Conservation (phyloP, 2,113 vertebrate species). For the Glaucomys volans region DNA sequence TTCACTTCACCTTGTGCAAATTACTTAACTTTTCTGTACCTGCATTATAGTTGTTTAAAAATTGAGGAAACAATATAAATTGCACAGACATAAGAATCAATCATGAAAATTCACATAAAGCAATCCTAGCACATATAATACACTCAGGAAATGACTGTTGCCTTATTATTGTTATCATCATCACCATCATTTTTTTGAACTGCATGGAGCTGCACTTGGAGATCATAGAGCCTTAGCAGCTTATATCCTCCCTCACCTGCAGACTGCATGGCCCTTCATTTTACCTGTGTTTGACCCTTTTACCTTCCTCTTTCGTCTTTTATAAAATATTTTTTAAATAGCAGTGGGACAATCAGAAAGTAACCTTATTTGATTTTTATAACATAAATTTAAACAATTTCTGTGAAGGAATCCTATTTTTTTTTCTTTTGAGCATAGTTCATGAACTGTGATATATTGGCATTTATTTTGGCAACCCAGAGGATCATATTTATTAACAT, state of each 20-base stretch:
- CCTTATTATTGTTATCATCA: background rate
- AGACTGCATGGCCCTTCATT: background rate
- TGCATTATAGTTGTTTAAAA: background rate
- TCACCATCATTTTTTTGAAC: background rate
- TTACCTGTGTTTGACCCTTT: background rate
- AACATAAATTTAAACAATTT: background rate
- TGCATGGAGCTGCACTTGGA: background rate
- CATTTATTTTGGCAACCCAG: background rate
- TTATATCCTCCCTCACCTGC: background rate
- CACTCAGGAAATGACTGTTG: background rate
- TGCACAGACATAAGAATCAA: background rate
- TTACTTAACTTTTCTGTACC: background rate
- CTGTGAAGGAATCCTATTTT: background rate
- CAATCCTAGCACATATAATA: background rate
- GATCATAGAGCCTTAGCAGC: background rate
- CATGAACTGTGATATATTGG: background rate
- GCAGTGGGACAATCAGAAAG: background rate
- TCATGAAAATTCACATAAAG: background rate
- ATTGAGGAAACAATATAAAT: background rate
- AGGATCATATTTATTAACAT: background rate
- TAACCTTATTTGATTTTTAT: background rate
- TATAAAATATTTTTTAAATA: slow-evolving; percentile 4
- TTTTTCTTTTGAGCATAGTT: background rate
- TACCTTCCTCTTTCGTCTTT: background rate
- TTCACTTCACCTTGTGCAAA: background rate